Conservation (phyloP, 2,797 vertebrate species). For the Chiloscyllium punctatum region DNA sequence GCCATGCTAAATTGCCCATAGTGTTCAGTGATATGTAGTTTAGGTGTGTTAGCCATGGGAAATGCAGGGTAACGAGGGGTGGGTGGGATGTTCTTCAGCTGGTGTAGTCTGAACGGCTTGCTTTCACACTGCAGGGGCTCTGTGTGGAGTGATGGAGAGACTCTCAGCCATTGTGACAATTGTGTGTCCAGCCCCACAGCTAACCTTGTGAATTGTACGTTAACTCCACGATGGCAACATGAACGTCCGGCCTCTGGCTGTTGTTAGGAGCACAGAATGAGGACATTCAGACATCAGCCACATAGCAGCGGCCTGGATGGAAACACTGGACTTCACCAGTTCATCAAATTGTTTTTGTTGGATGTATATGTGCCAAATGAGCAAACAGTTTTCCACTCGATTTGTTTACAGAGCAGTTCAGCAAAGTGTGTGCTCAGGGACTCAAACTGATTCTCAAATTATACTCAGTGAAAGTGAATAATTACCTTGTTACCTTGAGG, state of each 20-base stretch:
- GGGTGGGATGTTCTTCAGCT: no score
- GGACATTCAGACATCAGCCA: not conserved
- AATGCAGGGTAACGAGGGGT: no score
- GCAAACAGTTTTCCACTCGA: not conserved
- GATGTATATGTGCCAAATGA: not conserved
- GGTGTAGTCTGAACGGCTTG: no score
- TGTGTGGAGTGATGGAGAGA: no score
- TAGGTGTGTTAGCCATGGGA: no score
- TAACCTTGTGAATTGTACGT: not conserved
- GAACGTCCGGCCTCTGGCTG: not conserved
- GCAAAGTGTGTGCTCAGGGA: not conserved
- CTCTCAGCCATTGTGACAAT: no score
- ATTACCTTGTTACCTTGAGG: conserved; percentile 79
- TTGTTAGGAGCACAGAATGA: not conserved
- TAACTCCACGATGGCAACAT: not conserved
- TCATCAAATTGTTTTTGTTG: not conserved
- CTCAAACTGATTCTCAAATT: not conserved
- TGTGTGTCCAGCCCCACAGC: not conserved
- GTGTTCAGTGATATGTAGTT: no score
- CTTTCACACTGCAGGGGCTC: no score
- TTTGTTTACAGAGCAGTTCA: not conserved
- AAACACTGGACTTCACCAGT: no score
- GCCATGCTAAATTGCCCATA: no score
- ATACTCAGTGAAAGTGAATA: conserved; percentile 21
- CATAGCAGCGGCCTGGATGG: not conserved